Evolutionary conservation across 2,113 vertebrate species (phyloP).

Genomic region (Tychaedon coryphoeus): DNA sequence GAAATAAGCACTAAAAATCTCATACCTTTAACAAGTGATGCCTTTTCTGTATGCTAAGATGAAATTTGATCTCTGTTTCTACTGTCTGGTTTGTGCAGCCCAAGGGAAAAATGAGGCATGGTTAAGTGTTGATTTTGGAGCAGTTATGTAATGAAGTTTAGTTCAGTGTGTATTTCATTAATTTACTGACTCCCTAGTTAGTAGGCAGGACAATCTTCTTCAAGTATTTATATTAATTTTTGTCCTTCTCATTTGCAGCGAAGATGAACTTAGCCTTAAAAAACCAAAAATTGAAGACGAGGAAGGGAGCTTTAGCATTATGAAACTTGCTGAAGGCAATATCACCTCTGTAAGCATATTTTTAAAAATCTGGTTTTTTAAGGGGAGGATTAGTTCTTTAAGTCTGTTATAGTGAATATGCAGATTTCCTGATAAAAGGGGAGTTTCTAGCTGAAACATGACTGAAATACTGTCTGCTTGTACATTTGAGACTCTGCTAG

Average conservation of each 20-base stretch:
- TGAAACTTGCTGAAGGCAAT: conserved; percentile 80
- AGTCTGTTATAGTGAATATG: not conserved
- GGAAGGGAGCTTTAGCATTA: conserved; percentile 77
- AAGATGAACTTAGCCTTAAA: conserved; percentile 76
- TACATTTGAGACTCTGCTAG: not conserved
- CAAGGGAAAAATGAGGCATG: not conserved
- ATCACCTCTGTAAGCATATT: conserved; percentile 82
- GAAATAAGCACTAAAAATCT: not conserved
- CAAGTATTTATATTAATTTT: not conserved
- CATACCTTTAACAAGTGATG: not conserved
- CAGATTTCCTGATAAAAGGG: not conserved
- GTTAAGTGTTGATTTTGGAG: not conserved
- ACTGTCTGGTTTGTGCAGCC: not conserved
- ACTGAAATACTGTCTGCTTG: not conserved
- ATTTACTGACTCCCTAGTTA: not conserved
- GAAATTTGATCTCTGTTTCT: not conserved
- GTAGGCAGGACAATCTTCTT: not conserved
- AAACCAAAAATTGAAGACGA: conserved; percentile 77
- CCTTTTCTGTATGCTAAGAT: not conserved
- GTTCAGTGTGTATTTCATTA: not conserved
- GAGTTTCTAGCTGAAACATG: not conserved
- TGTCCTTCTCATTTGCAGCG: conserved; percentile 57
- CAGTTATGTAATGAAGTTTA: not conserved
- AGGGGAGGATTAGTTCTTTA: not conserved
- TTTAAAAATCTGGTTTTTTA: not conserved